A percentile compares a stretch with the other conserved stretches of the same genome.
These are phyloP conservation scores for Ochropleura plecta DNA, from an alignment of 2,888 invertebrate genomes.

Conservation along the genomic window DNA sequence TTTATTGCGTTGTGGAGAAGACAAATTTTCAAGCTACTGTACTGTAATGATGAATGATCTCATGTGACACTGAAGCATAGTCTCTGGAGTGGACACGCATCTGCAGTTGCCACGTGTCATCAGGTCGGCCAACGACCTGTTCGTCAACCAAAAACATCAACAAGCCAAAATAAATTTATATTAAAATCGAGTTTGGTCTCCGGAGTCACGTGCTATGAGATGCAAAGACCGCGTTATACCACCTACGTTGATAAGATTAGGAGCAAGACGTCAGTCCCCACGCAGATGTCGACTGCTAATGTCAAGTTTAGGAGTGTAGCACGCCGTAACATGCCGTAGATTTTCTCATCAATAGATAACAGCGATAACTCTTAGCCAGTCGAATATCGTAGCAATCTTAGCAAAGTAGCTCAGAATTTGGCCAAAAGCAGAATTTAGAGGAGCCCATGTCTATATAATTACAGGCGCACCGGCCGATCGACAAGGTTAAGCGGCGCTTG, in stretches of 20 bases:
- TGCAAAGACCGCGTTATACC: constrained; percentile 10
- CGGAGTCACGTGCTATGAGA: constrained; percentile 16
- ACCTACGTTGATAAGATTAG: constrained; percentile 43
- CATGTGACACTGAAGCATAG: no score
- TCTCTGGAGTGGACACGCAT: not conserved
- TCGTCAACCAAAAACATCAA: not conserved
- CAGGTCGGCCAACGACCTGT: not conserved
- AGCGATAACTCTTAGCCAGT: not conserved
- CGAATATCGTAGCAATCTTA: not conserved
- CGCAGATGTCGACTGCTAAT: constrained; percentile 20
- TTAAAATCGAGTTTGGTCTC: constrained; percentile 6
- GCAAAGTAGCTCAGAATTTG: not conserved
- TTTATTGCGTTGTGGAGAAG: not conserved
- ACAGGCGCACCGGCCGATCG: no score
- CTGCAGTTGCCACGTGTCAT: not conserved
- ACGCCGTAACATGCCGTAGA: not conserved
- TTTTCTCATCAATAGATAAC: constrained; percentile 10
- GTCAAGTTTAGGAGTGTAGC: constrained; percentile 15
- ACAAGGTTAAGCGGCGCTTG: no score
- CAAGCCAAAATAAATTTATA: not conserved
- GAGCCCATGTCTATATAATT: no score
- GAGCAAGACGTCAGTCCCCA: constrained; percentile 32
- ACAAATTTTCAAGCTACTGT: not conserved
- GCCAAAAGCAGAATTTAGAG: no score
- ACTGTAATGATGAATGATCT: no score